Evolutionary conservation across 2,113 vertebrate species (phyloP).

Genomic region (Brienomyrus longianalis): DNA sequence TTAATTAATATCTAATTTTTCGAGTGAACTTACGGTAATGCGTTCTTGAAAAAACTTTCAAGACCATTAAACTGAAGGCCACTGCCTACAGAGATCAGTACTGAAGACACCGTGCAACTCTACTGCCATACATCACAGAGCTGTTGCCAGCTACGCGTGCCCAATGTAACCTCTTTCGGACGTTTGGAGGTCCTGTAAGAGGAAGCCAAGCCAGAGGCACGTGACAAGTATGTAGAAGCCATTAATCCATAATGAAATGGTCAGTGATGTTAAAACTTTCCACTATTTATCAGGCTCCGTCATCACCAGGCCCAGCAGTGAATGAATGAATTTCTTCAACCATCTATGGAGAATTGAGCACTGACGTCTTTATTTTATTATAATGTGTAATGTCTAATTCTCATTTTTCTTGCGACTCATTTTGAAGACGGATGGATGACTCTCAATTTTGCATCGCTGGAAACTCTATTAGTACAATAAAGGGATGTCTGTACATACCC

Average conservation of each 20-base stretch:
- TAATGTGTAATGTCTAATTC: not conserved
- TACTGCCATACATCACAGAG: not conserved
- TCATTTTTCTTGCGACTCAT: not conserved
- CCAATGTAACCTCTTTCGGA: not conserved
- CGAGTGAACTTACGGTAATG: not conserved
- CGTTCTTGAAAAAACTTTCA: not conserved
- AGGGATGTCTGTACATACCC: not conserved
- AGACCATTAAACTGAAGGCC: not conserved
- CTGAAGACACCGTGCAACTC: not conserved
- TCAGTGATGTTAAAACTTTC: not conserved
- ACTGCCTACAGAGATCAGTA: not conserved
- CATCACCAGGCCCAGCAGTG: not conserved
- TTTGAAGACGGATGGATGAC: not conserved
- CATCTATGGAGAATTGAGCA: not conserved
- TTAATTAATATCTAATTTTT: not conserved
- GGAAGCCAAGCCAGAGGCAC: not conserved
- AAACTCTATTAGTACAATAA: not conserved
- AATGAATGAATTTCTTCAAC: not conserved
- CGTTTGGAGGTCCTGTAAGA: not conserved
- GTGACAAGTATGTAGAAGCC: not conserved
- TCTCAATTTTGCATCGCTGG: not conserved
- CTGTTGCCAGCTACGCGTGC: not conserved
- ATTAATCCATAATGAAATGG: not conserved
- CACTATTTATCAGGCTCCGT: not conserved
- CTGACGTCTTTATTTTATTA: not conserved